A percentile compares a stretch with the other conserved stretches of the same genome.
Evolutionary conservation across 2,113 vertebrate species (phyloP).

Genomic region (Neoarius graeffei): DNA sequence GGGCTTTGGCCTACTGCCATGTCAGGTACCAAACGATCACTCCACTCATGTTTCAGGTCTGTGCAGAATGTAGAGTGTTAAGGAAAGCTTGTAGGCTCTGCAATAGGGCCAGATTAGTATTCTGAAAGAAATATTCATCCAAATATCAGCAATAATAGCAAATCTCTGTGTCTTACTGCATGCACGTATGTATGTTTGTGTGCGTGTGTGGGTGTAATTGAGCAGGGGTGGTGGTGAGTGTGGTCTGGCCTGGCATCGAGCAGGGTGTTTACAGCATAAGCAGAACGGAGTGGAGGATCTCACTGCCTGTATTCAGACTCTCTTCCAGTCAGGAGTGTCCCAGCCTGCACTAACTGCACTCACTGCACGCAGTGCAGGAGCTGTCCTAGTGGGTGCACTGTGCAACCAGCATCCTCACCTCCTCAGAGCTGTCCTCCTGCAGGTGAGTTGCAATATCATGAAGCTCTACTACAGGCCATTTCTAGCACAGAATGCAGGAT

Average conservation of each 20-base stretch:
- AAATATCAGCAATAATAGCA: background rate
- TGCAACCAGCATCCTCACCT: constrained; percentile 83
- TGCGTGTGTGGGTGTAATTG: constrained; percentile 12
- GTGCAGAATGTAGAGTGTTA: background rate
- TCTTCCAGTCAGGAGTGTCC: constrained; percentile 83
- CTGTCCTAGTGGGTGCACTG: constrained; percentile 86
- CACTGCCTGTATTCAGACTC: constrained; percentile 79
- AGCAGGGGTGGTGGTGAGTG: constrained; percentile 90
- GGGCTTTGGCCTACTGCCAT: constrained; percentile 95
- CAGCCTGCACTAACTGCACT: constrained; percentile 78
- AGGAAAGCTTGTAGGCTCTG: background rate
- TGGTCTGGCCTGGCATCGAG: constrained; percentile 86
- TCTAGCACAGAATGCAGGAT: background rate
- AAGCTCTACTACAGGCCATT: background rate
- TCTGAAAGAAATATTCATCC: background rate
- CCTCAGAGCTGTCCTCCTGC: constrained; percentile 79
- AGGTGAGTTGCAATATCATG: constrained; percentile 70
- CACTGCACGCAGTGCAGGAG: constrained; percentile 87
- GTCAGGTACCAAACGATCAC: constrained; percentile 77
- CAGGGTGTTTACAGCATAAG: constrained; percentile 81
- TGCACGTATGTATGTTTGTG: background rate
- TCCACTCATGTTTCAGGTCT: background rate
- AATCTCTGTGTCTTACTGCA: background rate
- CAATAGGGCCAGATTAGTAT: background rate
- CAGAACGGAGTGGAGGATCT: constrained; percentile 85